Base-by-base conservation (phyloP, 2,797 vertebrate species). In the Myotis myotis region DNA sequence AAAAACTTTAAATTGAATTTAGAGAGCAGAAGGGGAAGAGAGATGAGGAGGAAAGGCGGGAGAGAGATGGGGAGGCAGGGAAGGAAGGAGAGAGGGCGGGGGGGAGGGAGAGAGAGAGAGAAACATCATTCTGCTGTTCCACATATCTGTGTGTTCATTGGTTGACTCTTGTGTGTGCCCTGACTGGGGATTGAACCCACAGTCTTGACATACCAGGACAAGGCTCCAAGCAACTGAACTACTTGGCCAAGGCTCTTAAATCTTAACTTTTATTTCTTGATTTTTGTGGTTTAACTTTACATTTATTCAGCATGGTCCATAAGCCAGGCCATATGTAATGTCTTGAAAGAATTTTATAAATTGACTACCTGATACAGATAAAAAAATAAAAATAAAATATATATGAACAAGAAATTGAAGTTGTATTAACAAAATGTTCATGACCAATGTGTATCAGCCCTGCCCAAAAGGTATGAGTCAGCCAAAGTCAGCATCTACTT, bases 261-360 rank as follows among this genome's bases (percentile, higher is more conserved):
- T 57, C 36, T 89, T 81, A 89, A 89, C 71, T 68, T 96, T 96
- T 76, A 66, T 78, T 91, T 91, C 68, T 64, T 38, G 10, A 57
- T 38, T 87, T 53, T 51, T 70, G 44, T 81, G 53, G 11, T 19
- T 96, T 84, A 72, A 62, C 8, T 75, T 83, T 81, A 23, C 28
- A 94, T 41, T 91, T 84, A 74, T 60, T 91, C 76, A 84, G 13
- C 57, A 74, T 72, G n/a, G n/a, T 23, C 81, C 87, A 81, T 60
- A 66, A 87, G 22, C 23, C 57, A 80, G 36, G 19, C 47, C 76
- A 88, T 22, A 55, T 3, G 16, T 8, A 64, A 55, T 76, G 76
- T 72, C 76, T 51, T 91, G 1, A 83, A 72, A 89, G 9, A 86
- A 78, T 93, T 85, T 87, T 88, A 71, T 80, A 74, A 62, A 33